A percentile compares a stretch with the other conserved stretches of the same genome.
Conservation (phyloP, 2,888 invertebrate genomes). For the Gari tellinella region DNA sequence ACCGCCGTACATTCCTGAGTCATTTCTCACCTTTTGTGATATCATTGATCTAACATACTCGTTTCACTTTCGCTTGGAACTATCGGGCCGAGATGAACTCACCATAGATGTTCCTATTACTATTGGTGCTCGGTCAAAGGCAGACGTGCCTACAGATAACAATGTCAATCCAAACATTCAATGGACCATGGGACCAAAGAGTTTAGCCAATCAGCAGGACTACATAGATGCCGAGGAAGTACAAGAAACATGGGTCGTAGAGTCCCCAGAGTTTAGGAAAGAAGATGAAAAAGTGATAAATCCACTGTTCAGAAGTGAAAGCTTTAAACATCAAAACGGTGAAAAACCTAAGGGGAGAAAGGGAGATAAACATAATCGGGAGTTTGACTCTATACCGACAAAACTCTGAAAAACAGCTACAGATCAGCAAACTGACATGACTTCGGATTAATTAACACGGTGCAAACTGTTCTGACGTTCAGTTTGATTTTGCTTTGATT, state of each 20-base stretch:
- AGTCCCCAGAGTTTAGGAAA: slow-evolving; percentile 69
- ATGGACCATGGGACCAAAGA: slow-evolving; percentile 67
- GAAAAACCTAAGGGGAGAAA: slow-evolving; percentile 9
- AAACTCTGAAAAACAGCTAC: too few relatives aligned
- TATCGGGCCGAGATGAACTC: slow-evolving; percentile 77
- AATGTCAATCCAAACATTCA: slow-evolving; percentile 65
- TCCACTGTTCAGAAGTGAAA: slow-evolving; percentile 64
- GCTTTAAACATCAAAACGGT: slow-evolving; percentile 22
- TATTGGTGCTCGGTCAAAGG: slow-evolving; percentile 77
- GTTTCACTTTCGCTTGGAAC: slow-evolving; percentile 81
- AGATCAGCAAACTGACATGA: too few relatives aligned
- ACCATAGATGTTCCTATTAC: slow-evolving; percentile 77
- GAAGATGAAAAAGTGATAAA: slow-evolving; percentile 63
- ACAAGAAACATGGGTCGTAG: slow-evolving; percentile 57
- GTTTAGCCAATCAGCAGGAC: slow-evolving; percentile 17
- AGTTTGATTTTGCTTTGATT: too few relatives aligned
- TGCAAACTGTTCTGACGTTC: too few relatives aligned
- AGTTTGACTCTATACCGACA: slow-evolving; percentile 18
- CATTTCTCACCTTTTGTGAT: slow-evolving; percentile 81
- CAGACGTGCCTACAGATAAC: slow-evolving; percentile 61
- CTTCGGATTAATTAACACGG: too few relatives aligned
- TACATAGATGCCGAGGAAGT: slow-evolving; percentile 16
- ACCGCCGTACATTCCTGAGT: slow-evolving; percentile 83
- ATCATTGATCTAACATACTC: slow-evolving; percentile 82
- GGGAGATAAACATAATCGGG: neutral